Base-by-base conservation (phyloP, 2,888 invertebrate species). In the Hypomecis atomaria region DNA sequence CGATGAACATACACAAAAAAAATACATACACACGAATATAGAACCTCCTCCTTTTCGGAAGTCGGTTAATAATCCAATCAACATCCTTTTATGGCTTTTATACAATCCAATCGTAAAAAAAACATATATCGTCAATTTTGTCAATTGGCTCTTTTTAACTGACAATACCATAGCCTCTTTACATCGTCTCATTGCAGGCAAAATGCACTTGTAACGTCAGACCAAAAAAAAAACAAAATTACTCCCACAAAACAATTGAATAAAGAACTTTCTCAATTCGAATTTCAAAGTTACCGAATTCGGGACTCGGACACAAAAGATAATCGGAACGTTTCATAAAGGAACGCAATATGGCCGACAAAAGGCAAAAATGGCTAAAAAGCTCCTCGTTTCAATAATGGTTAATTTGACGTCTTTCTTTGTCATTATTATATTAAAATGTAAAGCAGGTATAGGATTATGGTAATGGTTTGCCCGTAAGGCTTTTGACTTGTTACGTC, bases 371-470 rank as follows among this genome's bases (percentile, higher is more conserved):
- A 36, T 43, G 34, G 11, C 53, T 11, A 48, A 64, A 64, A 52
- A 23, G 38, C n/a, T 34, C 13, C 6, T 47, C 52, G 50, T 53
- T 47, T 65, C 40, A 60, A 65, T 48, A 43, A 11, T 44, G 43
- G 43, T 43, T 48, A 65, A 61, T 49, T 63, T 43, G 38, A 44
- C 1, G 13, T 43, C 13, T 9, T 53, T 47, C 52, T 43, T 48
- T 47, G 54, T 59, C 44, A 9, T 34, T 23, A 54, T 53, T 10
- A 57, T 36, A 11, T 6, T 9, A 53, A 34, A 38, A 4, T 13
- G 5, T 43, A 48, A 48, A 54, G 58, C 54, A 49, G 63, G 63
- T 59, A 59, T 53, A 63, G 60, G 47, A 63, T 63, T 59, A 59
- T 59, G 42, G 49, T 48, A 59, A 10, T 9, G 10, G 44, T 54